A percentile compares a stretch with the other conserved stretches of the same genome.
phyloP scores from a whole-genome alignment of 2,888 invertebrate species.

The Ramazzottius varieornatus region DNA sequence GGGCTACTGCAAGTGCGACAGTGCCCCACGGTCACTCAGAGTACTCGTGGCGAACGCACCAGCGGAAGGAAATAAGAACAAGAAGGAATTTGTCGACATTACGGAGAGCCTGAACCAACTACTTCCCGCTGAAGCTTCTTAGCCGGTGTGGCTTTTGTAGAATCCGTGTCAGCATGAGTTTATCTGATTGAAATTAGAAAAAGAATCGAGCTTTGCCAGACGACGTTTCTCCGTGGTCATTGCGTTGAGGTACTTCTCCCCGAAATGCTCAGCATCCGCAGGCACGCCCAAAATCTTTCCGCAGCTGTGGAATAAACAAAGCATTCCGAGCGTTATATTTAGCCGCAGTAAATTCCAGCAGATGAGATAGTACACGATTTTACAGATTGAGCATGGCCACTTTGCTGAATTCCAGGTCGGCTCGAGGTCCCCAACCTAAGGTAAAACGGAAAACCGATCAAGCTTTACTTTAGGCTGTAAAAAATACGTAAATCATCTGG shows the following conservation, averaged over 20 bases:
- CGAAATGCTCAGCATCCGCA: background rate
- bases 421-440: background rate
- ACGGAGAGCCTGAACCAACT: background rate
- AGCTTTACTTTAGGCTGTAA: too few relatives aligned
- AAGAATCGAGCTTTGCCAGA: background rate
- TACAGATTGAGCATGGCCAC: background rate
- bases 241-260: background rate
- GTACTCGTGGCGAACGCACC: background rate
- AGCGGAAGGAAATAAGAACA: background rate
- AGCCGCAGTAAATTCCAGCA: background rate
- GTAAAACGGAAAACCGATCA: too few relatives aligned
- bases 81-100: background rate
- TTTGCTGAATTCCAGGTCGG: background rate
- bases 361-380: too few relatives aligned
- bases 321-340: background rate
- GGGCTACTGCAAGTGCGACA: background rate
- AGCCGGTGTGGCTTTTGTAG: too few relatives aligned
- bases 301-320: background rate
- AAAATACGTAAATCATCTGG: too few relatives aligned
- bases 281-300: background rate
- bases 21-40: background rate
- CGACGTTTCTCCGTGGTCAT: background rate
- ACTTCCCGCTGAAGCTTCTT: too few relatives aligned
- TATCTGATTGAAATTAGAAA: too few relatives aligned
- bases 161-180: too few relatives aligned